Evolutionary conservation across 2,888 invertebrate genomes (phyloP).

Genomic region (Drosophila parthenogenetica): DNA sequence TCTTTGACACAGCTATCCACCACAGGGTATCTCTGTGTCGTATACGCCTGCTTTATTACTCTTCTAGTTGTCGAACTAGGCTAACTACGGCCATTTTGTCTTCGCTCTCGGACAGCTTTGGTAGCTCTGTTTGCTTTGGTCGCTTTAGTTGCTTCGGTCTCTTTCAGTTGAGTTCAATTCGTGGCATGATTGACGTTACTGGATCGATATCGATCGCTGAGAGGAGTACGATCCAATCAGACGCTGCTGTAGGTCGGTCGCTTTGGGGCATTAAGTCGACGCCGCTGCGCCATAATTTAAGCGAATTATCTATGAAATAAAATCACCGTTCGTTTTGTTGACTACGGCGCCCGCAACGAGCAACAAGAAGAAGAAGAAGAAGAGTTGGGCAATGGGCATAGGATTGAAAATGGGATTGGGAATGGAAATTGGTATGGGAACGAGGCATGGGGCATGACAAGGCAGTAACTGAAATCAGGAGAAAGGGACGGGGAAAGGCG

Average conservation of each 20-base stretch:
- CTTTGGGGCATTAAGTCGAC: conserved; percentile 71
- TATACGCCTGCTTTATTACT: not conserved
- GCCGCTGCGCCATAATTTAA: conserved; percentile 80
- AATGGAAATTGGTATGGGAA: conserved; percentile 18
- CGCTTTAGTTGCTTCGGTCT: conserved; percentile 31
- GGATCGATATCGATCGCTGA: conserved; percentile 57
- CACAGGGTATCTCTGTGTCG: not conserved
- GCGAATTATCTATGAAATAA: conserved; percentile 82
- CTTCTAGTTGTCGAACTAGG: conserved; percentile 12
- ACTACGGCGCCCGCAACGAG: conserved; percentile 53
- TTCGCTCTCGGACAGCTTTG: conserved; percentile 22
- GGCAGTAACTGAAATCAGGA: conserved; percentile 17
- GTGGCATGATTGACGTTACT: conserved; percentile 67
- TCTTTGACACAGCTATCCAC: no score
- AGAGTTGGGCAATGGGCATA: conserved; percentile 22
- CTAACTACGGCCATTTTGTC: conserved; percentile 54
- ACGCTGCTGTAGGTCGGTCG: conserved; percentile 83
- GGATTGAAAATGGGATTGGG: conserved; percentile 20
- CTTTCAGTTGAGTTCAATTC: conserved; percentile 44
- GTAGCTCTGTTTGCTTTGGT: conserved; percentile 21
- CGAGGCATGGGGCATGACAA: conserved; percentile 36
- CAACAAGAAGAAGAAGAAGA: conserved; percentile 11
- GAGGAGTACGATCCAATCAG: conserved; percentile 60
- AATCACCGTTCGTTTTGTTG: conserved; percentile 72
- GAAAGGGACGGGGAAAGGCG: not conserved